Conservation (phyloP, 2,113 vertebrate genomes). For the Podiceps cristatus region DNA sequence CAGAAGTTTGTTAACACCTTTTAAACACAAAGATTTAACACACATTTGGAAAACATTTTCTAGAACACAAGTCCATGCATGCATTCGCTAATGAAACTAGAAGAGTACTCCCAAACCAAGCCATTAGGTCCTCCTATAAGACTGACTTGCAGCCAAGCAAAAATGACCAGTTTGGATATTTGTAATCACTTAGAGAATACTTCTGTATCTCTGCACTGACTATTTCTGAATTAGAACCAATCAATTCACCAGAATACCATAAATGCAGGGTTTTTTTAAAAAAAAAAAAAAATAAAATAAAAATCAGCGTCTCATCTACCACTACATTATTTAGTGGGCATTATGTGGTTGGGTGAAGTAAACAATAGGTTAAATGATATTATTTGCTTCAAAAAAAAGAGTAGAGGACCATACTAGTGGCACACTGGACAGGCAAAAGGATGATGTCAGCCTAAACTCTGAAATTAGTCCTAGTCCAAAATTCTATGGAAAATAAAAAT, state of each 20-base stretch:
- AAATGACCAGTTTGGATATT: not conserved
- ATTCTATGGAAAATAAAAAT: not conserved
- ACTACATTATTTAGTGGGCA: not conserved
- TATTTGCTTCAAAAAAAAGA: not conserved
- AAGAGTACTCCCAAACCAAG: not conserved
- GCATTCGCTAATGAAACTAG: not conserved
- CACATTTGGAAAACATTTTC: not conserved
- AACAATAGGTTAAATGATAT: not conserved
- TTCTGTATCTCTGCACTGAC: not conserved
- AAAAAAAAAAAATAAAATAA: not conserved
- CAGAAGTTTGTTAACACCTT: not conserved
- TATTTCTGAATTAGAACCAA: not conserved
- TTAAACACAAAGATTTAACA: not conserved
- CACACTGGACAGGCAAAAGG: not conserved
- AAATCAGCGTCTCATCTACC: not conserved
- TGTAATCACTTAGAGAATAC: not conserved
- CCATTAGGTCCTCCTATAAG: not conserved
- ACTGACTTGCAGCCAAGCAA: not conserved
- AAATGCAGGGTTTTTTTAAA: not conserved
- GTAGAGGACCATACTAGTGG: not conserved
- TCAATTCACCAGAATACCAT: not conserved
- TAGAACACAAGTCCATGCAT: not conserved
- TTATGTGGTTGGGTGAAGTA: not conserved
- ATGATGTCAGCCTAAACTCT: not conserved
- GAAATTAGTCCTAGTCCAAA: not conserved